Evolutionary conservation across 2,797 vertebrate species (phyloP).

Genomic region (Taeniopygia guttata): DNA sequence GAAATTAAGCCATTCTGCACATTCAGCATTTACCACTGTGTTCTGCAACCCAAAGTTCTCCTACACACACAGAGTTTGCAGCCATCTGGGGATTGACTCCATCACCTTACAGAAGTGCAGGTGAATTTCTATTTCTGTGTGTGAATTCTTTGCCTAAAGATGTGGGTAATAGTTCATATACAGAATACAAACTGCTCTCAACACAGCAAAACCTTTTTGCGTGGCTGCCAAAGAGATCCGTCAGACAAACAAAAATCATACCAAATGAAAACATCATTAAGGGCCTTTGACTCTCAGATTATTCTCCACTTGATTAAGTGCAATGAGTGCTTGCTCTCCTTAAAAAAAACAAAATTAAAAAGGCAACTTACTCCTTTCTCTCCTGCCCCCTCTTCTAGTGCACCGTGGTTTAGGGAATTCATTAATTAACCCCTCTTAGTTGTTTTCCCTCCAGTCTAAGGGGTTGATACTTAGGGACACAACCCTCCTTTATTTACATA

Average conservation of each 20-base stretch:
- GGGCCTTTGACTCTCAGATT: constrained; percentile 14
- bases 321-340: not conserved
- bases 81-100: constrained; percentile 54
- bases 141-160: constrained; percentile 6
- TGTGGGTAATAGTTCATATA: not conserved
- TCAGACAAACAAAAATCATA: not conserved
- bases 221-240: not conserved
- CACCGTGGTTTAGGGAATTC: not conserved
- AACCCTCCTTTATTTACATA: constrained; percentile 31
- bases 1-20: constrained; percentile 73
- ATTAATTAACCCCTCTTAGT: not conserved
- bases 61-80: not conserved
- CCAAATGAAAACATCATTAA: constrained; percentile 46
- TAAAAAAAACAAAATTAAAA: not conserved
- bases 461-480: not conserved
- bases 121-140: constrained; percentile 48
- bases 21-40: constrained; percentile 61
- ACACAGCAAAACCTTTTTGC: not conserved
- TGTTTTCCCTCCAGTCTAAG: not conserved
- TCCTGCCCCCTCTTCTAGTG: accelerated
- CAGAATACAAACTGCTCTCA: not conserved
- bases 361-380: not conserved
- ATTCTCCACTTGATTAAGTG: not conserved
- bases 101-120: constrained; percentile 32
- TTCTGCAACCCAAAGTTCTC: constrained; percentile 54